Percentiles rank a stretch among this genome's conserved stretches.
Conservation (phyloP, 2,113 vertebrate genomes). For the Pithys albifrons region DNA sequence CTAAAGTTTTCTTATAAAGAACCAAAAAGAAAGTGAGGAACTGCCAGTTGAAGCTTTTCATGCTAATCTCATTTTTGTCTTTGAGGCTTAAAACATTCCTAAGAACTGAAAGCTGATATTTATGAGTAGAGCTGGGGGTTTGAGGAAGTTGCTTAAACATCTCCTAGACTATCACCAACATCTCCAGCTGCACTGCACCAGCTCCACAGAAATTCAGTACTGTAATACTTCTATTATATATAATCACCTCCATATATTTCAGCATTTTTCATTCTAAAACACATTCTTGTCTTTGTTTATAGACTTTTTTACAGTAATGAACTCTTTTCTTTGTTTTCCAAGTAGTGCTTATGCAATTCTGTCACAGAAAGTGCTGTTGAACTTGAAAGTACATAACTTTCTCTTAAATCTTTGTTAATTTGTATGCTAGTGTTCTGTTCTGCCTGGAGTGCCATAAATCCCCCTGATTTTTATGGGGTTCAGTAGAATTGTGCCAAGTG, state of each 20-base stretch:
- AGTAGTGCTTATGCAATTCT: not conserved
- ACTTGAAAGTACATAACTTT: not conserved
- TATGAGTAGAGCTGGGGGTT: not conserved
- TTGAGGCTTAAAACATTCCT: conserved; percentile 28
- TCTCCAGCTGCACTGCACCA: not conserved
- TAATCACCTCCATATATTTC: not conserved
- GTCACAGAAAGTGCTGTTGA: not conserved
- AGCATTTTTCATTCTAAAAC: not conserved
- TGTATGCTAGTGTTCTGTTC: not conserved
- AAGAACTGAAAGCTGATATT: conserved; percentile 15
- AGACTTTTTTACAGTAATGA: not conserved
- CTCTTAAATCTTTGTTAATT: not conserved
- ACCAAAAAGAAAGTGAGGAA: not conserved
- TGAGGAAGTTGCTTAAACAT: not conserved
- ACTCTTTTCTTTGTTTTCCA: not conserved
- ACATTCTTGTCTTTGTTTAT: not conserved
- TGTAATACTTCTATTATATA: not conserved
- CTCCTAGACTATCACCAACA: not conserved
- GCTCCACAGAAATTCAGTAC: not conserved
- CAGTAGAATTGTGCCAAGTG: not conserved
- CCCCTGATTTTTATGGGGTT: not conserved
- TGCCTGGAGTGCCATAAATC: not conserved
- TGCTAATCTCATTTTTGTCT: conserved; percentile 41
- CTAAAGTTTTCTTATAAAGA: not conserved
- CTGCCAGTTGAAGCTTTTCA: not conserved